Evolutionary conservation across 2,797 vertebrate genomes (phyloP).

Genomic region (Alcedo quadribrachys): DNA sequence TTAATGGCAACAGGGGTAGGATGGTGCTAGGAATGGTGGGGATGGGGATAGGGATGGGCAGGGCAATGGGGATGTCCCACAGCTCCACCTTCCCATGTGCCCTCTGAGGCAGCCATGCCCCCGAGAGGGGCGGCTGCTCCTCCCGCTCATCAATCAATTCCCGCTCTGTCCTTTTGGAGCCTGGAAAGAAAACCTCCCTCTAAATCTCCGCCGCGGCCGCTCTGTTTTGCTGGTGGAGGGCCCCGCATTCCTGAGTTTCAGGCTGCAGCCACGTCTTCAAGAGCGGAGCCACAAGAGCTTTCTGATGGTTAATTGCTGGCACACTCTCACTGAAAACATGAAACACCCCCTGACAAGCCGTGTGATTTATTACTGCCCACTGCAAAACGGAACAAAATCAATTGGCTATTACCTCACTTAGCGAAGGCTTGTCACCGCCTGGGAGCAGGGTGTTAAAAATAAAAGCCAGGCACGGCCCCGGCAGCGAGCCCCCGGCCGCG

Average conservation of each 20-base stretch:
- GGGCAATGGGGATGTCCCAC: neutral
- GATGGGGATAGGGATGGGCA: neutral
- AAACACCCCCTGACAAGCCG: conserved; percentile 89
- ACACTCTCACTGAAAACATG: conserved; percentile 87
- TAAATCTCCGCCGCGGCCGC: conserved; percentile 21
- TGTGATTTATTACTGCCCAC: conserved; percentile 96
- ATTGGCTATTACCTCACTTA: conserved; percentile 98
- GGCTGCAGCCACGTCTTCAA: conserved; percentile 60
- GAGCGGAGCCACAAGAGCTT: conserved; percentile 81
- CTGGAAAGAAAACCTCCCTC: conserved; percentile 28
- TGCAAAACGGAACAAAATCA: conserved; percentile 96
- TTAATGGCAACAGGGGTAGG: neutral
- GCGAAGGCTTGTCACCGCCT: conserved; percentile 92
- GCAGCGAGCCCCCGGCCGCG: conserved; percentile 54
- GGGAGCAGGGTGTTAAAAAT: conserved; percentile 89
- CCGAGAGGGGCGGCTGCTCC: conserved; percentile 24
- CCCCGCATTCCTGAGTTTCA: conserved; percentile 51
- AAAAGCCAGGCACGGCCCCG: conserved; percentile 85
- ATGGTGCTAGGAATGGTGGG: neutral
- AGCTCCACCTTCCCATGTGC: neutral
- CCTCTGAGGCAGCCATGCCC: neutral
- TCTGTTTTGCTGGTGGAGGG: conserved; percentile 54
- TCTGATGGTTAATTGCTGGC: conserved; percentile 93
- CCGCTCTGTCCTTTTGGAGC: conserved; percentile 19
- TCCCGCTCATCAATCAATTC: conserved; percentile 63